These are phyloP conservation scores for Phoebastria nigripes DNA, from an alignment of 2,797 vertebrate genomes.

Conservation along the genomic window DNA sequence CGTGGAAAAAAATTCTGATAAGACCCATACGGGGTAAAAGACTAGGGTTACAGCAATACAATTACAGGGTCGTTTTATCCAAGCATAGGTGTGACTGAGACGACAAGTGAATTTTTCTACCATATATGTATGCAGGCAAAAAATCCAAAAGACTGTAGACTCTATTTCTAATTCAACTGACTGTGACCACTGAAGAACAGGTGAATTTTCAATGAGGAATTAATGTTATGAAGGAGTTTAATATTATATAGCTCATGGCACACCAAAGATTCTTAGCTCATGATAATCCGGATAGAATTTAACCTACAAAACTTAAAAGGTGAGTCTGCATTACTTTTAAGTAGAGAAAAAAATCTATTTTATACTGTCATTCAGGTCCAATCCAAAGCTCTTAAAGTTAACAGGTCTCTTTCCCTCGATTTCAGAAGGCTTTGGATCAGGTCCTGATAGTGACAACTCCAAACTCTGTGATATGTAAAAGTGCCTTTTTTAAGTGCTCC, in stretches of 20 bases:
- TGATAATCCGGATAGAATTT: slow-evolving; percentile 48
- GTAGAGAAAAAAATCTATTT: slow-evolving; percentile 11
- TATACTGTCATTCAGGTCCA: slow-evolving; percentile 1
- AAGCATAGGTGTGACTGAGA: neutral
- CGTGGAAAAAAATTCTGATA: neutral
- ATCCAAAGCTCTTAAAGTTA: slow-evolving; percentile 17
- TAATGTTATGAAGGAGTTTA: slow-evolving; percentile 38
- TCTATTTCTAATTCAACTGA: neutral
- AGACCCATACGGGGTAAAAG: slow-evolving; percentile 23
- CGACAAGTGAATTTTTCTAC: neutral
- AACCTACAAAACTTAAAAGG: slow-evolving; percentile 49
- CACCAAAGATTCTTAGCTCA: slow-evolving; percentile 25
- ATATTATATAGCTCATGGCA: neutral
- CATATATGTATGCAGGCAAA: neutral
- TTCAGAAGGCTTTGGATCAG: slow-evolving; percentile 42
- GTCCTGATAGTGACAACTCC: slow-evolving; percentile 32
- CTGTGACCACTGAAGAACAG: slow-evolving; percentile 1
- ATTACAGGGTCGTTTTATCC: neutral
- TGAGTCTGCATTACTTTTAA: slow-evolving; percentile 12
- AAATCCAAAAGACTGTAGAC: neutral
- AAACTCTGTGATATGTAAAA: slow-evolving; percentile 35
- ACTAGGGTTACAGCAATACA: neutral
- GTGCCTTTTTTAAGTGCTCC: slow-evolving; percentile 52
- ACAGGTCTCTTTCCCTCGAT: neutral
- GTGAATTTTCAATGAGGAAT: slow-evolving; percentile 40